These are phyloP conservation scores for Telenomus remus DNA, from an alignment of 1,140 invertebrate genomes.

Conservation along the genomic window DNA sequence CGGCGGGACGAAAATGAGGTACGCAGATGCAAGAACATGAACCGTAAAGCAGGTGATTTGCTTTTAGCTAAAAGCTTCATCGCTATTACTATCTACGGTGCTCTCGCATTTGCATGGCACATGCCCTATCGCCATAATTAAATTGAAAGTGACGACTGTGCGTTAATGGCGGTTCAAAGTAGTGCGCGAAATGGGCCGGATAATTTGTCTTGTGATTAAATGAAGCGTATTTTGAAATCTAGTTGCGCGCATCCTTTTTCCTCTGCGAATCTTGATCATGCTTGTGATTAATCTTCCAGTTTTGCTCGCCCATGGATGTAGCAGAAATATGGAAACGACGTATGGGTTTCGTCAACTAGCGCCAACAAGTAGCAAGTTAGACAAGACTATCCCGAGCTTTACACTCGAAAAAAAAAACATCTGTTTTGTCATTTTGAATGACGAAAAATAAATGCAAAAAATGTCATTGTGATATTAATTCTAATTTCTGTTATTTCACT, in stretches of 20 bases:
- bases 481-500: too few species aligned
- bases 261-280: constrained; percentile 41
- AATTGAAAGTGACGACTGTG: constrained; percentile 57
- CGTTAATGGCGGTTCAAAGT: constrained; percentile 57
- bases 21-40: constrained; percentile 48
- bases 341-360: too few species aligned
- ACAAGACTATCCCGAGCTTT: too few species aligned
- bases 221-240: constrained; percentile 48
- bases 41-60: constrained; percentile 56
- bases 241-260: constrained; percentile 39
- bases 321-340: too few species aligned
- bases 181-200: constrained; percentile 52
- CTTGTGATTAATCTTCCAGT: constrained; percentile 46
- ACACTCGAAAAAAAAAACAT: too few species aligned
- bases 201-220: constrained; percentile 57
- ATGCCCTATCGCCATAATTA: constrained; percentile 55
- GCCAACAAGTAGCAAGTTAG: too few species aligned
- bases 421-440: too few species aligned
- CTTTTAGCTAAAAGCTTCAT: constrained; percentile 53
- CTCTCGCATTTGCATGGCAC: constrained; percentile 54
- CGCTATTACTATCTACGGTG: constrained; percentile 52
- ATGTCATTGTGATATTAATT: too few species aligned
- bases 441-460: too few species aligned
- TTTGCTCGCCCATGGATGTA: constrained; percentile 3
- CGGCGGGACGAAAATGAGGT: constrained; percentile 45